Conservation (phyloP, 2,797 vertebrate genomes). For the Lepus townsendii region DNA sequence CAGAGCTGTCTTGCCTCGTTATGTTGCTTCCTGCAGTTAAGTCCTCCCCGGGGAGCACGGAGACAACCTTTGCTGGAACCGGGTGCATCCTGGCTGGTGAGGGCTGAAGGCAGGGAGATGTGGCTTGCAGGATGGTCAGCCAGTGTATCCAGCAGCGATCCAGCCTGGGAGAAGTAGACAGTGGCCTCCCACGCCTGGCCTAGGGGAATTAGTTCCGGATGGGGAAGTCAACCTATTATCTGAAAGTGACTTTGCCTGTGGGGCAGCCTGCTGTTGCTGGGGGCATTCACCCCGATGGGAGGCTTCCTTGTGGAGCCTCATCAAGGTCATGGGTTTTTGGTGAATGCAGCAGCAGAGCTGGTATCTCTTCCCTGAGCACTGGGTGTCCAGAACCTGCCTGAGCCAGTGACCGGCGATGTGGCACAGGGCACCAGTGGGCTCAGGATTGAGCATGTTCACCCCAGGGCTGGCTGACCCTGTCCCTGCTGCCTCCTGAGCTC, state of each 20-base stretch:
- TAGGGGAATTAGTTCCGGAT: neutral
- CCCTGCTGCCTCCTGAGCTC: neutral
- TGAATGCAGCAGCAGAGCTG: neutral
- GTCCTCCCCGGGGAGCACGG: neutral
- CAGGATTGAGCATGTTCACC: neutral
- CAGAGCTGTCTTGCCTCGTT: neutral
- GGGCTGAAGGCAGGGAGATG: neutral
- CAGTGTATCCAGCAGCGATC: neutral
- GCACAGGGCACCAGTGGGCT: too few species aligned
- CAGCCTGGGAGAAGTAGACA: neutral
- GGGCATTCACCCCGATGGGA: neutral
- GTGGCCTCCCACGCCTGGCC: neutral
- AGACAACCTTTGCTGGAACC: neutral
- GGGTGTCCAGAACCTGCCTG: neutral
- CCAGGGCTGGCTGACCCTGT: neutral
- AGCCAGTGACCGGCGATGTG: neutral
- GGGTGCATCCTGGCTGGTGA: neutral
- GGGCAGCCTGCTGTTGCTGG: neutral
- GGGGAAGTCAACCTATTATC: neutral
- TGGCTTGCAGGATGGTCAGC: neutral
- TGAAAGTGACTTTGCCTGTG: neutral
- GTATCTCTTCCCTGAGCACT: neutral
- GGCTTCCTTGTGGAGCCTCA: neutral
- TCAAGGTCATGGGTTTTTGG: neutral
- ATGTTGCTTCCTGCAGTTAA: too few species aligned